phyloP scores from a whole-genome alignment of 2,888 invertebrate genomes.

The Perdita meconis region DNA sequence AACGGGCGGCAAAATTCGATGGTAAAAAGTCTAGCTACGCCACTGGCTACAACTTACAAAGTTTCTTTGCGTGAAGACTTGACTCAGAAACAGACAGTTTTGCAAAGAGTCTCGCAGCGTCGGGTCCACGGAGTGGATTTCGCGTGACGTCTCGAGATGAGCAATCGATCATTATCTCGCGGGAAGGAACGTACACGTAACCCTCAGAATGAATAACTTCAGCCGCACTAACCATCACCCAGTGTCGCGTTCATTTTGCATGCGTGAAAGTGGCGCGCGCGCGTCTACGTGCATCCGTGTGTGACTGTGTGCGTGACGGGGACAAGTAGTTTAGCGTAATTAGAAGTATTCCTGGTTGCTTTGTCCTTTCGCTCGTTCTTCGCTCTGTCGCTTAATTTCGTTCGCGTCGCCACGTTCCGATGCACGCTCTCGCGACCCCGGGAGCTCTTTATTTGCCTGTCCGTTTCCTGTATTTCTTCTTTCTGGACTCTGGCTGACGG shows the following conservation, averaged over 20 bases:
- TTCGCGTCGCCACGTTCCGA: background rate
- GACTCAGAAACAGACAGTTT: too few relatives aligned
- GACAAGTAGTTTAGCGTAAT: constrained; percentile 45
- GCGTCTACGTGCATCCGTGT: background rate
- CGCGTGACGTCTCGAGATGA: constrained; percentile 9
- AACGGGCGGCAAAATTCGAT: too few relatives aligned
- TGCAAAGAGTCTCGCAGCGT: constrained; percentile 4
- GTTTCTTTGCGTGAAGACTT: too few relatives aligned
- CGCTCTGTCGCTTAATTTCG: background rate
- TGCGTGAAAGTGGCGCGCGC: constrained; percentile 24
- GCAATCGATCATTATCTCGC: constrained; percentile 14
- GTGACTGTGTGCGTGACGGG: constrained; percentile 9
- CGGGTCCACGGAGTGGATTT: constrained; percentile 1
- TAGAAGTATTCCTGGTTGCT: constrained; percentile 30
- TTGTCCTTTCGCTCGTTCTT: constrained; percentile 9
- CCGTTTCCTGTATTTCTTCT: background rate
- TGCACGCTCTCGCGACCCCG: background rate
- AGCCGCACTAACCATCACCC: constrained; percentile 25
- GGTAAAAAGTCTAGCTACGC: too few relatives aligned
- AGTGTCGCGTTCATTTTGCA: constrained; percentile 48
- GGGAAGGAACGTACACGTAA: constrained; percentile 40
- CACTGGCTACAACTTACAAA: too few relatives aligned
- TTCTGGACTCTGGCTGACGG: background rate
- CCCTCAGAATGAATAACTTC: constrained; percentile 65
- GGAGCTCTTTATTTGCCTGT: background rate